These are phyloP conservation scores for Seira musarum DNA, from an alignment of 2,888 invertebrate species.

Conservation along the genomic window DNA sequence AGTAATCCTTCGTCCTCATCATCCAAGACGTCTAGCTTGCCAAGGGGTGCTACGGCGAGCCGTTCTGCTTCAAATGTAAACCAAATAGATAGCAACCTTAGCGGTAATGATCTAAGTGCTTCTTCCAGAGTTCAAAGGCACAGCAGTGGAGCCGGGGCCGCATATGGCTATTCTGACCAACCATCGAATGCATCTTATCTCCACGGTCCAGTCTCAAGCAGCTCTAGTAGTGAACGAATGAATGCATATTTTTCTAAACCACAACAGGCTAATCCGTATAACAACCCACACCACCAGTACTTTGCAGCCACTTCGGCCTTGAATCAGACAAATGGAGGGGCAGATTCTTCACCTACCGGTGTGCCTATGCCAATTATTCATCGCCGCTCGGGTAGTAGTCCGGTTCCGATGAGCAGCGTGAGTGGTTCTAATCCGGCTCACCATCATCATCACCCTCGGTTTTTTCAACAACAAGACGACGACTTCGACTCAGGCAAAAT, in stretches of 20 bases:
- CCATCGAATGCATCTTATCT: slow-evolving; percentile 60
- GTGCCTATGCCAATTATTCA: slow-evolving; percentile 62
- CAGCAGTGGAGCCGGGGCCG: slow-evolving; percentile 35
- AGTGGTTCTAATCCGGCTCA: slow-evolving; percentile 31
- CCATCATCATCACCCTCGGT: slow-evolving; percentile 44
- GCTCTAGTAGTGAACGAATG: slow-evolving; percentile 43
- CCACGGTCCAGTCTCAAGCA: slow-evolving; percentile 57
- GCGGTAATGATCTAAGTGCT: slow-evolving; percentile 51
- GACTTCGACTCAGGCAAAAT: slow-evolving; percentile 66
- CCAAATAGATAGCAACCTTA: slow-evolving; percentile 56
- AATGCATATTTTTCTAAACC: slow-evolving; percentile 48
- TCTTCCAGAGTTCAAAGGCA: slow-evolving; percentile 60
- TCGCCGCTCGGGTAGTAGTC: slow-evolving; percentile 69
- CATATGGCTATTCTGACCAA: slow-evolving; percentile 17
- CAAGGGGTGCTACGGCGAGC: slow-evolving; percentile 67
- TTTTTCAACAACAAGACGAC: slow-evolving; percentile 62
- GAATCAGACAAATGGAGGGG: slow-evolving; percentile 29
- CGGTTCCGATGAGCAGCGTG: slow-evolving; percentile 67
- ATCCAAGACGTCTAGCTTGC: slow-evolving; percentile 68
- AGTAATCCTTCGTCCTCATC: slow-evolving; percentile 9
- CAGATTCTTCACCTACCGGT: slow-evolving; percentile 36
- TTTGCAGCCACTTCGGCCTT: neutral
- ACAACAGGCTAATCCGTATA: neutral
- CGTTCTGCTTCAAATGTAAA: slow-evolving; percentile 63
- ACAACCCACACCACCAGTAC: slow-evolving; percentile 18